Conservation (phyloP, 2,113 vertebrate genomes). For the Notarius quadriscutis region DNA sequence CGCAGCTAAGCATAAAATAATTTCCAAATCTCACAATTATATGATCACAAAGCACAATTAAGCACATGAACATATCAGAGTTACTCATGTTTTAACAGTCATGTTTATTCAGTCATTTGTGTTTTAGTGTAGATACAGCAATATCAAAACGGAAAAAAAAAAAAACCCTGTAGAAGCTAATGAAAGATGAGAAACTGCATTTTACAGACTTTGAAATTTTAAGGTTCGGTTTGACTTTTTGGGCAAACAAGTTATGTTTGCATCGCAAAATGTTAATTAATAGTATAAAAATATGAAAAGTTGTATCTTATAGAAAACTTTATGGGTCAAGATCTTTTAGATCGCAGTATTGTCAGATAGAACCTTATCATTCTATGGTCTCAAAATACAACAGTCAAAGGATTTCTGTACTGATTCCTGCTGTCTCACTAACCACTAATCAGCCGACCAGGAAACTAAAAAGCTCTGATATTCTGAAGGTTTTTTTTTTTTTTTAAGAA, state of each 20-base stretch:
- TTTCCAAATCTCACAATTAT: neutral
- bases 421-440: neutral
- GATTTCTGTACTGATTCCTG: neutral
- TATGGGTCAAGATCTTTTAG: neutral
- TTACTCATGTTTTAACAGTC: neutral
- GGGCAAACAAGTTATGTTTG: neutral
- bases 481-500: neutral
- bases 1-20: neutral
- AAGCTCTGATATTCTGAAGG: neutral
- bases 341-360: neutral
- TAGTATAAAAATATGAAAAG: neutral
- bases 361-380: neutral
- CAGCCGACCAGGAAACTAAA: neutral
- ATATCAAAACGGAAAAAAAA: neutral
- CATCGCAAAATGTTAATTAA: neutral
- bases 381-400: neutral
- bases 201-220: neutral
- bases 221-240: neutral
- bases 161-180: neutral
- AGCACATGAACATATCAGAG: neutral
- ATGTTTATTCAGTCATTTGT: constrained; percentile 12
- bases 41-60: neutral
- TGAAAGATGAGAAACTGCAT: neutral
- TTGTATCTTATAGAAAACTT: neutral
- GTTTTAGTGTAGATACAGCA: neutral